These are phyloP conservation scores for Eustalomyia histrio DNA, from an alignment of 2,888 invertebrate species.

Conservation along the genomic window DNA sequence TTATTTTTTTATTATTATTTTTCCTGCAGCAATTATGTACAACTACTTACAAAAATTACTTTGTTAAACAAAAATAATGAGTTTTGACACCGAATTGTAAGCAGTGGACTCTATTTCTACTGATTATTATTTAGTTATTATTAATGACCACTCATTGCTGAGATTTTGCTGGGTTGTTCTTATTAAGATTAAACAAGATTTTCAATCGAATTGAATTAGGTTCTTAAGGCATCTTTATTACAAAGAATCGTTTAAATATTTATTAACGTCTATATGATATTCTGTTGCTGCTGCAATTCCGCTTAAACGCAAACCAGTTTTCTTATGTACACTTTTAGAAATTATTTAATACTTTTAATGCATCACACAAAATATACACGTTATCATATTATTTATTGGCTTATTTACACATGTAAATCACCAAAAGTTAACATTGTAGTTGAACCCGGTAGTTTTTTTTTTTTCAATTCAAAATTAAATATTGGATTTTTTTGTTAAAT, in stretches of 20 bases:
- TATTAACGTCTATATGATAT: background rate
- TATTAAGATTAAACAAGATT: too few relatives aligned
- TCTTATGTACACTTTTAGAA: too few relatives aligned
- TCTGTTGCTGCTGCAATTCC: background rate
- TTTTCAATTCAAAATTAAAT: background rate
- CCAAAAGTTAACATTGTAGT: background rate
- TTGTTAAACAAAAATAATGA: too few relatives aligned
- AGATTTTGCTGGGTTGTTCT: too few relatives aligned
- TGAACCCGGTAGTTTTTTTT: background rate
- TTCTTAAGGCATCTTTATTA: background rate
- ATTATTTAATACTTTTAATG: background rate
- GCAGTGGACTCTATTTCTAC: too few relatives aligned
- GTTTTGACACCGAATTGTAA: too few relatives aligned
- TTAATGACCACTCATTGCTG: too few relatives aligned
- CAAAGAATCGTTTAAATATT: background rate
- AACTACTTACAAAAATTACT: too few relatives aligned
- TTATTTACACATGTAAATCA: background rate
- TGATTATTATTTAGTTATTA: too few relatives aligned
- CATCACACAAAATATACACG: background rate
- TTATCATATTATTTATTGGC: background rate
- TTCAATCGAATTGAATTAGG: too few relatives aligned
- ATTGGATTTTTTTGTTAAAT: background rate
- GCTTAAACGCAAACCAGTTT: background rate
- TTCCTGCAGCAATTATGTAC: too few relatives aligned
- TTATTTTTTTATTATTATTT: too few relatives aligned